Evolutionary conservation across 2,888 invertebrate genomes (phyloP).

Genomic region (Gisinianus flammeolus): DNA sequence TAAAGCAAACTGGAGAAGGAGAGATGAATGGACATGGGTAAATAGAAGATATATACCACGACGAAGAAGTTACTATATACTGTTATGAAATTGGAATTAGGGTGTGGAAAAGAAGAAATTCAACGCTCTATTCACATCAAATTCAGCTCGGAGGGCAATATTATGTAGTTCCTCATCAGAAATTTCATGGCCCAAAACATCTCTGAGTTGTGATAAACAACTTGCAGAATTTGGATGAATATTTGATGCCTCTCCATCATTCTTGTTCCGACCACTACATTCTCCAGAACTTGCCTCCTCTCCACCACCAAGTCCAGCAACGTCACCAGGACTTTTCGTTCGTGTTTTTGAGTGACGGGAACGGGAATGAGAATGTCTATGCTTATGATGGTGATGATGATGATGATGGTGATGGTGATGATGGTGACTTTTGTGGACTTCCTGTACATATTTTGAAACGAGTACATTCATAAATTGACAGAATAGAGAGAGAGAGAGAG

Average conservation of each 20-base stretch:
- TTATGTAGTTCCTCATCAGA: constrained; percentile 65
- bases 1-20: too few relatives aligned
- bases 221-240: constrained; percentile 60
- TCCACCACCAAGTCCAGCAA: background rate
- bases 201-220: constrained; percentile 65
- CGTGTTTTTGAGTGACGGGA: constrained; percentile 7
- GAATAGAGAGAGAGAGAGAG: too few relatives aligned
- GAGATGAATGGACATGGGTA: too few relatives aligned
- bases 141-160: constrained; percentile 68
- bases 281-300: background rate
- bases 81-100: background rate
- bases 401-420: constrained; percentile 6
- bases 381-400: constrained; percentile 13
- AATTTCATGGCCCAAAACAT: constrained; percentile 66
- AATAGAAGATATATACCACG: too few relatives aligned
- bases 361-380: constrained; percentile 17
- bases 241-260: background rate
- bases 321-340: background rate
- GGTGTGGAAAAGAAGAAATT: constrained; percentile 66
- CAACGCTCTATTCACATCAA: constrained; percentile 68
- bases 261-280: constrained; percentile 59
- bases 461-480: too few relatives aligned
- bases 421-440: background rate
- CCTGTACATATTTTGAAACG: too few relatives aligned
- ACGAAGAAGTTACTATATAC: background rate